These are phyloP conservation scores for Periophthalmus modestus DNA, from an alignment of 2,113 vertebrate species.

Conservation along the genomic window DNA sequence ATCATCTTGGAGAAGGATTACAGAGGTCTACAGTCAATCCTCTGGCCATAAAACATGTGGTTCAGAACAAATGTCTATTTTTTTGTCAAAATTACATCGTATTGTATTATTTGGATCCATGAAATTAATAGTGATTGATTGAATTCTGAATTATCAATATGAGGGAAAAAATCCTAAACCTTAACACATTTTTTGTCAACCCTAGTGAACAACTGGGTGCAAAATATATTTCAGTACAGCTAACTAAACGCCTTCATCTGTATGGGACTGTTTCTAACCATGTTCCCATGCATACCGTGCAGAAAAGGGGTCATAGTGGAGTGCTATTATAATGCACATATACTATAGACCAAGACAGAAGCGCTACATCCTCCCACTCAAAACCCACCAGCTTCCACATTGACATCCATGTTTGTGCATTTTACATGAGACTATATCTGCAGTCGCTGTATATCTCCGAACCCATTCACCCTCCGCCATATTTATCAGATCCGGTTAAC, in stretches of 20 bases:
- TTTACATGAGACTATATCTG: neutral
- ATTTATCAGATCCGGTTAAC: neutral
- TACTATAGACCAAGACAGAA: constrained; percentile 28
- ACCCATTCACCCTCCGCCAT: neutral
- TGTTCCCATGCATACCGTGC: neutral
- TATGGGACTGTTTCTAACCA: neutral
- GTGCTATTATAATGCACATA: constrained; percentile 45
- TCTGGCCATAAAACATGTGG: too few relatives aligned
- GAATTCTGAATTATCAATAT: too few relatives aligned
- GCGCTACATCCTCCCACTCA: constrained; percentile 42
- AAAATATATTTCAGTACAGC: neutral
- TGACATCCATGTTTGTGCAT: neutral
- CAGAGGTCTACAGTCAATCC: too few relatives aligned
- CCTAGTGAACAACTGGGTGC: too few relatives aligned
- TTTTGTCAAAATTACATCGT: too few relatives aligned
- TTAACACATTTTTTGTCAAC: too few relatives aligned
- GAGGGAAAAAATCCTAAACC: too few relatives aligned
- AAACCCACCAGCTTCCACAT: constrained; percentile 13
- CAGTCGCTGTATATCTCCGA: neutral
- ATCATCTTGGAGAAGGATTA: too few relatives aligned
- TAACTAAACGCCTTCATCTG: neutral
- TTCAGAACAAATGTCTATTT: too few relatives aligned
- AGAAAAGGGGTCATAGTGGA: constrained; percentile 2
- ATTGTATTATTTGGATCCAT: too few relatives aligned
- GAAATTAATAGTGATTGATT: too few relatives aligned